Base-by-base conservation (phyloP, 2,797 vertebrate genomes). In the Periparus ater region DNA sequence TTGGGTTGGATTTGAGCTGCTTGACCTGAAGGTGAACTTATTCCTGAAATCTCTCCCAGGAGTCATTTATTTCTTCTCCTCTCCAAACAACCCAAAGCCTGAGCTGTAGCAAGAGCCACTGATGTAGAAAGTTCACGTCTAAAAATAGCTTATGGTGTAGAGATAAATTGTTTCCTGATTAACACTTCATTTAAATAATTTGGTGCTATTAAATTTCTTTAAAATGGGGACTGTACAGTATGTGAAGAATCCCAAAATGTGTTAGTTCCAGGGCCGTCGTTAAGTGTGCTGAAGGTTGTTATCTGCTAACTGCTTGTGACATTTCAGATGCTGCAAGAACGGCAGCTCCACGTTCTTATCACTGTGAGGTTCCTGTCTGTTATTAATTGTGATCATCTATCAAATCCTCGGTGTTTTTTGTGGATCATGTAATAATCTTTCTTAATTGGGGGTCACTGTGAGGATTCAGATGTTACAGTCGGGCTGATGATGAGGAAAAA, bases 91-190 rank as follows among this genome's bases (percentile, higher is more conserved):
- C 80, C 89, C 85, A 55, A 92, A 95, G 90, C 71, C 84, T 53
- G 67, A 76, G 63, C 87, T 62, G 45, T 48, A 82, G 71, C 73
- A 67, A 44, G 85, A 96, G 71, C 73, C 45, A 61, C 80, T 82
- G 89, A 93, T 79, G 89, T 95, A 95, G 93, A 96, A 96, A 96
- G 94, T 96, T 96, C 91, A 90, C 7, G 0, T 94, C 85, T 95
- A 95, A 96, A 95, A 96, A 95, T 96, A 96, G 91, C 71, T 74
- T 25, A 22, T 76, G 70, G 76, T 57, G 87, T 75, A n/a, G 83
- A 86, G 74, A 88, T 86, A 90, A 88, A 94, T 97, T 91, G 80
- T 91, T 95, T 94, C 83, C 85, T 90, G 94, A 84, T 97, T 96
- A 96, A 94, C 94, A 87, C 89, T 87, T 93, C 85, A 75, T 94